phyloP scores from a whole-genome alignment of 2,113 vertebrate genomes.

The Parus major region DNA sequence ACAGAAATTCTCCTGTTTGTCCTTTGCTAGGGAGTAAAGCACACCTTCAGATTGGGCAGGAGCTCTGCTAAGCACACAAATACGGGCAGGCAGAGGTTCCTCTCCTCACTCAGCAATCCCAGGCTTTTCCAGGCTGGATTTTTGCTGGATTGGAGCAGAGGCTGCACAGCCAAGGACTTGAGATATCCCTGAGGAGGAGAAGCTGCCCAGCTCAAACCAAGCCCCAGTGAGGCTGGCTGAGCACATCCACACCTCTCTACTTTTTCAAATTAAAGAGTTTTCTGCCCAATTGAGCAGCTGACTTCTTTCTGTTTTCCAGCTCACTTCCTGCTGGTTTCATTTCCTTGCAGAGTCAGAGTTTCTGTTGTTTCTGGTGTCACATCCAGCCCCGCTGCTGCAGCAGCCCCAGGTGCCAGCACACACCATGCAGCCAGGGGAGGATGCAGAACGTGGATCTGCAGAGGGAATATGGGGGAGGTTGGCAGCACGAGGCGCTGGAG shows the following conservation, averaged over 20 bases:
- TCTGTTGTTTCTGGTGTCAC: not conserved
- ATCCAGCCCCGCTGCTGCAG: not conserved
- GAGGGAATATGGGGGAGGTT: not conserved
- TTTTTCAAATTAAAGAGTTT: not conserved
- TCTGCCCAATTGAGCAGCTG: not conserved
- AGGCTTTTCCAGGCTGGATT: not conserved
- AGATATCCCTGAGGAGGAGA: not conserved
- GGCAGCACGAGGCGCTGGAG: conserved; percentile 19
- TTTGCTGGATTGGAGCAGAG: not conserved
- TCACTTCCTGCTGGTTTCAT: not conserved
- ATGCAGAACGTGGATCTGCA: not conserved
- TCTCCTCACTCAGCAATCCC: not conserved
- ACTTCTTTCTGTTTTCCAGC: not conserved
- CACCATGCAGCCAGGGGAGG: not conserved
- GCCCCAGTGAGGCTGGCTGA: not conserved
- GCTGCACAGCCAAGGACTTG: not conserved
- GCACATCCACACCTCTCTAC: not conserved
- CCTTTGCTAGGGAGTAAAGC: not conserved
- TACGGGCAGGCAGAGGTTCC: not conserved
- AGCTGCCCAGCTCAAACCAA: not conserved
- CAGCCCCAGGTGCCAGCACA: not conserved
- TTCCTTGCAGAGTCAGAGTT: not conserved
- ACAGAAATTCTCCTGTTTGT: not conserved
- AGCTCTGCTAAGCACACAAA: not conserved
- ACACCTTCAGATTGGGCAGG: not conserved